Conservation (phyloP, 2,113 vertebrate genomes). For the Bostrychus sinensis region DNA sequence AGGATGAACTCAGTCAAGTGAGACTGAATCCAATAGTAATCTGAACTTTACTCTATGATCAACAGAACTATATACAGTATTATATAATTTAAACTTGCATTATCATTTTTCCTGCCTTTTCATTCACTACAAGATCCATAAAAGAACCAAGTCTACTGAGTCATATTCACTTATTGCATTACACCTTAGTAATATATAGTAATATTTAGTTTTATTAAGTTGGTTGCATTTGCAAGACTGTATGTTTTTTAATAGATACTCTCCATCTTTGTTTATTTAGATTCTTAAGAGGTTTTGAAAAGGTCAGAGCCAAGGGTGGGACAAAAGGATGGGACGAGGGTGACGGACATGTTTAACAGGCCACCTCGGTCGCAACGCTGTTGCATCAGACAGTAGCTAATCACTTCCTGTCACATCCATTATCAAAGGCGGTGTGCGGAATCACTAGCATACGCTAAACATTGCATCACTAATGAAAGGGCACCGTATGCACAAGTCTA, state of each 20-base stretch:
- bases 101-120: too few species aligned
- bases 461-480: neutral
- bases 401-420: constrained; percentile 1
- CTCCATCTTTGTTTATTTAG: neutral
- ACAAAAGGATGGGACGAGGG: too few species aligned
- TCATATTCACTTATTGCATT: too few species aligned
- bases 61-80: too few species aligned
- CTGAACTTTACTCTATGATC: too few species aligned
- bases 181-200: too few species aligned
- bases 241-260: neutral
- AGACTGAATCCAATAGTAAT: too few species aligned
- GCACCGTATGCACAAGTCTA: neutral
- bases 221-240: neutral
- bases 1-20: too few species aligned
- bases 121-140: too few species aligned
- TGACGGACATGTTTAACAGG: neutral
- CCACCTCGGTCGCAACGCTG: neutral
- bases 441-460: neutral
- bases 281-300: neutral
- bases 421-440: neutral
- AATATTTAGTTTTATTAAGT: neutral
- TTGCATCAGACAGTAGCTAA: neutral
- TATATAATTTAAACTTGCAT: too few species aligned
- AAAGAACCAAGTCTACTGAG: too few species aligned
- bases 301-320: neutral